Percentiles rank a stretch among this genome's conserved stretches.
phyloP scores from a whole-genome alignment of 2,797 vertebrate genomes.

The Heteromormyrus szaboi region DNA sequence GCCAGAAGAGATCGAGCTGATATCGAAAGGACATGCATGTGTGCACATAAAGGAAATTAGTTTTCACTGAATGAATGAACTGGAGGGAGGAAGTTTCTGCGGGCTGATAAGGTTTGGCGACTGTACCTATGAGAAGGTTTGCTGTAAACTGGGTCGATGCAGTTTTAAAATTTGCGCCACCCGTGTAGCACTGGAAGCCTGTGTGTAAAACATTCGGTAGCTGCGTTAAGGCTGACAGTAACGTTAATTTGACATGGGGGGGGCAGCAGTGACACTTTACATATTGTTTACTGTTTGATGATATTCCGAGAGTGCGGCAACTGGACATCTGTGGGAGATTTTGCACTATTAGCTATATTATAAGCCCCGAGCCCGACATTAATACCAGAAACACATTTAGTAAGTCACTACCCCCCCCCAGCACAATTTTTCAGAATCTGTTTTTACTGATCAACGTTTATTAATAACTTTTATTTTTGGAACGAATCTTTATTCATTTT shows the following conservation, averaged over 20 bases:
- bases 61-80: neutral
- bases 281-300: neutral
- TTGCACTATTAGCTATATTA: neutral
- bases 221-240: neutral
- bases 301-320: neutral
- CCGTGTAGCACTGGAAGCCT: neutral
- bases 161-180: slow-evolving; percentile 4
- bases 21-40: neutral
- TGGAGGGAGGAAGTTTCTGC: neutral
- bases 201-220: neutral
- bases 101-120: neutral
- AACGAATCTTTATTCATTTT: neutral
- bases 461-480: neutral
- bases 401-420: neutral
- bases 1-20: neutral
- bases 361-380: neutral
- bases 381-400: neutral
- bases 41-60: neutral
- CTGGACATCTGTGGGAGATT: neutral
- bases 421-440: neutral
- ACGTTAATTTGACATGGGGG: neutral
- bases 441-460: neutral
- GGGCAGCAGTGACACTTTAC: neutral
- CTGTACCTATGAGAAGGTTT: neutral
- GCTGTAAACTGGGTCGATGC: neutral